These are phyloP conservation scores for Diorhabda sublineata DNA, from an alignment of 1,140 invertebrate genomes.

Conservation along the genomic window DNA sequence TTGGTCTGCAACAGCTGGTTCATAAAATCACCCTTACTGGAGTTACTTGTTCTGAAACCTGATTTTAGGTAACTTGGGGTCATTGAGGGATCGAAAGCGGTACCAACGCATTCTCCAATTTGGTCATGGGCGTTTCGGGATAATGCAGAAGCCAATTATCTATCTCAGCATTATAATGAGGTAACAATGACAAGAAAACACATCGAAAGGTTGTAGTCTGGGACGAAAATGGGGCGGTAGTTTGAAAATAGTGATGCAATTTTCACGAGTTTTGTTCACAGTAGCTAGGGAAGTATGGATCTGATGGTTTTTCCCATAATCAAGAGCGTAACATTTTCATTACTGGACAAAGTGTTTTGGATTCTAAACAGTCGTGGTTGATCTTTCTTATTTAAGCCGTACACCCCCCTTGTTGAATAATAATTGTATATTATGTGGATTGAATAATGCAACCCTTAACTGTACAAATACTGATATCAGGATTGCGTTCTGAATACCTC, in stretches of 20 bases:
- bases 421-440: neutral
- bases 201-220: constrained; percentile 46
- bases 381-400: constrained; percentile 46
- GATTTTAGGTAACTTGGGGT: constrained; percentile 11
- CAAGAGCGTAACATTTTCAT: constrained; percentile 40
- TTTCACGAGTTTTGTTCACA: constrained; percentile 24
- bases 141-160: no score
- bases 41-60: neutral
- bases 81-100: constrained; percentile 6
- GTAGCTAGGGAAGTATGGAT: constrained; percentile 23
- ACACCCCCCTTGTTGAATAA: constrained; percentile 2
- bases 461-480: neutral
- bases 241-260: constrained; percentile 31
- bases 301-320: constrained; percentile 28
- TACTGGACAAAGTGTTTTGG: constrained; percentile 33
- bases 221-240: constrained; percentile 37
- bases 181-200: constrained; percentile 15
- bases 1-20: neutral
- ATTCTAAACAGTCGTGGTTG: constrained; percentile 46
- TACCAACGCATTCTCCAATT: constrained; percentile 10
- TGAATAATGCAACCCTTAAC: neutral
- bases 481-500: neutral
- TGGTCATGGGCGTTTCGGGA: neutral
- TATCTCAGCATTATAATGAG: neutral
- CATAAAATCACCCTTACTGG: constrained; percentile 5